phyloP scores from a whole-genome alignment of 2,888 invertebrate genomes.

The Cerastoderma edule region DNA sequence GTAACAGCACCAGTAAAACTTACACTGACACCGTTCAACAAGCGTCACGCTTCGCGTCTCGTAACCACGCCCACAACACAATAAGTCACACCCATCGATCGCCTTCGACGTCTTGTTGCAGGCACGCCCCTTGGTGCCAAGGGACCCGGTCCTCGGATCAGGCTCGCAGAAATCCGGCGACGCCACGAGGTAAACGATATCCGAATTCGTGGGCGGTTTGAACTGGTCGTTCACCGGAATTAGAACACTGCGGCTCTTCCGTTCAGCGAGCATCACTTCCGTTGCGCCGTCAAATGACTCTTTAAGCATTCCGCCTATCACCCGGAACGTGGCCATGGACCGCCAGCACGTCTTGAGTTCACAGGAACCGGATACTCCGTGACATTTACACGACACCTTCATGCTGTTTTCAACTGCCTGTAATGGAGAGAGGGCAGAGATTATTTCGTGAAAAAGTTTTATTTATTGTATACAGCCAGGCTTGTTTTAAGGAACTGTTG shows the following conservation, averaged over 20 bases:
- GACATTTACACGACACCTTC: slow-evolving; percentile 92
- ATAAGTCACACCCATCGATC: slow-evolving; percentile 93
- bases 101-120: slow-evolving; percentile 90
- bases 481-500: no score
- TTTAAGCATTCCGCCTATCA: slow-evolving; percentile 94
- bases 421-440: slow-evolving; percentile 52
- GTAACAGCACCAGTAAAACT: slow-evolving; percentile 98
- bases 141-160: slow-evolving; percentile 87
- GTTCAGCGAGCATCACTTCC: slow-evolving; percentile 86
- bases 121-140: slow-evolving; percentile 86
- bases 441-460: no score
- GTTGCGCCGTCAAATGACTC: slow-evolving; percentile 97
- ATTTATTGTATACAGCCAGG: no score
- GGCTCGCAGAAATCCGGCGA: slow-evolving; percentile 97
- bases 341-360: slow-evolving; percentile 98
- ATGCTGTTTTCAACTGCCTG: slow-evolving; percentile 88
- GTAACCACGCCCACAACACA: slow-evolving; percentile 97
- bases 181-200: slow-evolving; percentile 96
- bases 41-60: slow-evolving; percentile 90
- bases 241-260: slow-evolving; percentile 85
- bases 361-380: slow-evolving; percentile 97
- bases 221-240: slow-evolving; percentile 84
- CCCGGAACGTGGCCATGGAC: slow-evolving; percentile 94
- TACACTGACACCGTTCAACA: slow-evolving; percentile 94
- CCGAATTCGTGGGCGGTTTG: slow-evolving; percentile 94